Conservation (phyloP, 2,888 invertebrate species). For the Oegoconia quadripuncta region DNA sequence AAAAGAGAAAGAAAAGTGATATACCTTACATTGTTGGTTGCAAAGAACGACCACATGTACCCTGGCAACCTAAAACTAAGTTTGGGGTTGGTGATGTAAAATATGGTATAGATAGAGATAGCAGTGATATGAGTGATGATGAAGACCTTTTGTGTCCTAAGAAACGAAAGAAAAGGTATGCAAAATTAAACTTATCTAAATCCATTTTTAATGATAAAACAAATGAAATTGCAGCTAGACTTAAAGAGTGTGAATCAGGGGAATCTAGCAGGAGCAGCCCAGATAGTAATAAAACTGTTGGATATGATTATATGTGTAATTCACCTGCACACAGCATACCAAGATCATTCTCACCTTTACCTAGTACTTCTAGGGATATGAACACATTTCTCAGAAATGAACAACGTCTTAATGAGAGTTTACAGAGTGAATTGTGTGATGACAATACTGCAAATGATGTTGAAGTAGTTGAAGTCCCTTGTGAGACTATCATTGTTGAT, state of each 20-base stretch:
- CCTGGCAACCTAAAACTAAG: slow-evolving; percentile 18
- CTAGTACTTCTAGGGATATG: slow-evolving; percentile 46
- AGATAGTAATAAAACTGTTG: slow-evolving; percentile 33
- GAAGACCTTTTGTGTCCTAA: slow-evolving; percentile 17
- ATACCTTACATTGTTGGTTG: slow-evolving; percentile 38
- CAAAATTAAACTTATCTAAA: slow-evolving; percentile 26
- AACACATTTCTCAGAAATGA: slow-evolving; percentile 42
- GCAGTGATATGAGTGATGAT: slow-evolving; percentile 7
- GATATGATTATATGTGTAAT: slow-evolving; percentile 23
- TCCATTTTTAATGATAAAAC: slow-evolving; percentile 37
- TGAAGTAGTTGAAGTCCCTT: slow-evolving; percentile 26
- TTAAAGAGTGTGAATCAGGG: slow-evolving; percentile 16
- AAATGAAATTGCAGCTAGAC: slow-evolving; percentile 28
- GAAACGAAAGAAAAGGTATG: slow-evolving; percentile 20
- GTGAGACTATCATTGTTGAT: slow-evolving; percentile 30
- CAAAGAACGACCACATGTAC: slow-evolving; percentile 27
- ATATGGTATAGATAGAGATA: slow-evolving; percentile 28
- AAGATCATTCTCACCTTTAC: slow-evolving; percentile 38
- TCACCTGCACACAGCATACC: slow-evolving; percentile 9
- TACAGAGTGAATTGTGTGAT: slow-evolving; percentile 14
- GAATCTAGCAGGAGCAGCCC: slow-evolving; percentile 18
- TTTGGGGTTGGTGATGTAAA: slow-evolving; percentile 29
- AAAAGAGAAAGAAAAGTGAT: slow-evolving; percentile 30
- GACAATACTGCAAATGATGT: slow-evolving; percentile 19
- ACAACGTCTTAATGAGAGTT: slow-evolving; percentile 34